These are phyloP conservation scores for Synanthedon andrenaeformis DNA, from an alignment of 2,888 invertebrate genomes.

Conservation along the genomic window DNA sequence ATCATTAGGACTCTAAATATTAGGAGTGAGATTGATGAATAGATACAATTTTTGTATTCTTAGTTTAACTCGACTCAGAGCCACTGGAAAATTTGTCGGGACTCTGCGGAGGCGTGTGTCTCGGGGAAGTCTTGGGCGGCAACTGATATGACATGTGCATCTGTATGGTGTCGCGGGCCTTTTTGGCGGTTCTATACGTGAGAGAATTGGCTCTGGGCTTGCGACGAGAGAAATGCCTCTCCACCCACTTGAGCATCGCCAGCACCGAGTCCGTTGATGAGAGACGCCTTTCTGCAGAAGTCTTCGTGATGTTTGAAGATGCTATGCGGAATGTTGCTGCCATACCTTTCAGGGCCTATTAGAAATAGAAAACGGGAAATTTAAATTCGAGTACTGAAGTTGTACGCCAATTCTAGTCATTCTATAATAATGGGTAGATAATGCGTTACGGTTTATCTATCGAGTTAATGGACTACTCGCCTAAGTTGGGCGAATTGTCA, in stretches of 20 bases:
- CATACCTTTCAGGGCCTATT: slow-evolving; percentile 90
- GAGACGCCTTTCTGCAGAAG: slow-evolving; percentile 86
- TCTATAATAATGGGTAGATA: background rate
- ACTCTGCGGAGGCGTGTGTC: slow-evolving; percentile 26
- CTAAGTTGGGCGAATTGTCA: too few relatives aligned
- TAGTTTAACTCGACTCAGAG: slow-evolving; percentile 49
- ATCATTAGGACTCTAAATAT: too few relatives aligned
- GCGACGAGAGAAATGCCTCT: slow-evolving; percentile 83
- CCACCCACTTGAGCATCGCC: slow-evolving; percentile 91
- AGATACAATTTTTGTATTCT: too few relatives aligned
- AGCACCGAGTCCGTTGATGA: slow-evolving; percentile 91
- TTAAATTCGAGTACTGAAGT: background rate
- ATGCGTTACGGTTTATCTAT: background rate
- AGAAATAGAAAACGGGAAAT: slow-evolving; percentile 1
- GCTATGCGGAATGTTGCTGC: slow-evolving; percentile 92
- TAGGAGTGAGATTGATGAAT: too few relatives aligned
- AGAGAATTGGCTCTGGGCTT: slow-evolving; percentile 80
- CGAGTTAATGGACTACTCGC: too few relatives aligned
- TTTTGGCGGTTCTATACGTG: slow-evolving; percentile 71
- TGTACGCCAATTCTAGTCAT: too few relatives aligned
- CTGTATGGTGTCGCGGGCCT: slow-evolving; percentile 76
- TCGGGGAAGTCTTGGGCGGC: slow-evolving; percentile 38
- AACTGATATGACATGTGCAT: slow-evolving; percentile 81
- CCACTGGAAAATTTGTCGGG: slow-evolving; percentile 42
- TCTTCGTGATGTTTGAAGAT: slow-evolving; percentile 85